phyloP scores from a whole-genome alignment of 2,797 vertebrate genomes.

The Lepilemur septentrionalis region DNA sequence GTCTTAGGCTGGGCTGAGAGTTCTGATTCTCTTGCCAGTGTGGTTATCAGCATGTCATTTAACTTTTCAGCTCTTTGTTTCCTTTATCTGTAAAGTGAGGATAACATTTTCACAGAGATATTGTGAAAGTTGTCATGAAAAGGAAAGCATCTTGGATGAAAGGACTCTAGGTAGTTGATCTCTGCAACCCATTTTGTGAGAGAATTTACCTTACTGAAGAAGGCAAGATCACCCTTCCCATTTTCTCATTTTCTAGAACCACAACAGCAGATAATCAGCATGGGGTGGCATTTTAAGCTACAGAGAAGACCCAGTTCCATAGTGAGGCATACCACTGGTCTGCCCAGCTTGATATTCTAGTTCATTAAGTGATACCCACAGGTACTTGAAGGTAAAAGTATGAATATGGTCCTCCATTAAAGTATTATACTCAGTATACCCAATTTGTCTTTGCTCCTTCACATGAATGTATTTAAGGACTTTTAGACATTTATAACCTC shows the following conservation, averaged over 20 bases:
- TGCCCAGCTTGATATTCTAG: not conserved
- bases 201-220: slow-evolving; percentile 46
- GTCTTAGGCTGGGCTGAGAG: not conserved
- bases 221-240: not conserved
- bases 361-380: not conserved
- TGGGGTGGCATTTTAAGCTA: not conserved
- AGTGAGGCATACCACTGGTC: not conserved
- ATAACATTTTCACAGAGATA: slow-evolving; percentile 34
- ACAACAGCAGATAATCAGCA: not conserved
- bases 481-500: not conserved
- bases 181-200: slow-evolving; percentile 6
- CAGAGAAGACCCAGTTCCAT: not conserved
- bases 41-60: slow-evolving; percentile 26
- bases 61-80: slow-evolving; percentile 39
- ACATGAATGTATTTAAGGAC: slow-evolving; percentile 11
- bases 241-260: not conserved
- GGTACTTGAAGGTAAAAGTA: not conserved
- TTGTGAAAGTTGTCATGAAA: slow-evolving; percentile 7
- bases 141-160: slow-evolving; percentile 30
- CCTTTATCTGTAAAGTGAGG: slow-evolving; percentile 23
- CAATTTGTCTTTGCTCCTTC: not conserved
- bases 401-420: not conserved
- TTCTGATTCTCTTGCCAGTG: not conserved
- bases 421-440: not conserved
- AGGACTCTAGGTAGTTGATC: not conserved